Evolutionary conservation across 2,113 vertebrate genomes (phyloP), one percentile per base, ranked within the genome.

Genomic region (Girardinichthys multiradiatus): DNA sequence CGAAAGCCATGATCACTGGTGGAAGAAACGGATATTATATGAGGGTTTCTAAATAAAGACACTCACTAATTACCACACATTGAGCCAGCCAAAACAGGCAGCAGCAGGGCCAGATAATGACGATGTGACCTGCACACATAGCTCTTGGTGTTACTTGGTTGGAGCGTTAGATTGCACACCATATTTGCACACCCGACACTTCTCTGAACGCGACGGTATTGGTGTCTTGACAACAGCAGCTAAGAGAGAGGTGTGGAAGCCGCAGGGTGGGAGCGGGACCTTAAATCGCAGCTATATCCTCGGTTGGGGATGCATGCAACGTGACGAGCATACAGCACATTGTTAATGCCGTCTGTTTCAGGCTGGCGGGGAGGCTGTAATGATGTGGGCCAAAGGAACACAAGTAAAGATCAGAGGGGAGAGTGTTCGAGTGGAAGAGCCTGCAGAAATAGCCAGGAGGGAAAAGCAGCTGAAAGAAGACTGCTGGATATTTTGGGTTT

Each of bases 331-430:
- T 71, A 26, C 60, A 74, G 71, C 62, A 21, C 70, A 62, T 59
- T 75, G 67, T 76, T 82, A 77, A 67, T 61, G 27, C 61, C 35
- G 59, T 73, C 54, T 30, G 35, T 75, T 78, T 70, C 54, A 74
- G 62, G 66, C 70, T 79, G 71, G 29, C 28, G 68, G 68, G 35
- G 29, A 48, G 39, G 48, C 58, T 39, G 51, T 72, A 74, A 75
- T 72, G 71, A 84, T 81, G 76, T 28, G 72, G 79, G 60, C 60
- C 65, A 78, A 61, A 79, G 59, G 57, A 64, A 67, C 76, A 54
- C 54, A 6, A 39, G 76, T 28, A 74, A 29, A 80, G 70, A 85
- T 76, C 33, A 80, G 71, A 85, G 57, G 51, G 48, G 59, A 24
- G 76, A 58, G 65, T 57, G 63, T 64, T 57, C 30, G 17, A 30